Conservation (phyloP, 2,797 vertebrate species). For the Notamacropus eugenii region DNA sequence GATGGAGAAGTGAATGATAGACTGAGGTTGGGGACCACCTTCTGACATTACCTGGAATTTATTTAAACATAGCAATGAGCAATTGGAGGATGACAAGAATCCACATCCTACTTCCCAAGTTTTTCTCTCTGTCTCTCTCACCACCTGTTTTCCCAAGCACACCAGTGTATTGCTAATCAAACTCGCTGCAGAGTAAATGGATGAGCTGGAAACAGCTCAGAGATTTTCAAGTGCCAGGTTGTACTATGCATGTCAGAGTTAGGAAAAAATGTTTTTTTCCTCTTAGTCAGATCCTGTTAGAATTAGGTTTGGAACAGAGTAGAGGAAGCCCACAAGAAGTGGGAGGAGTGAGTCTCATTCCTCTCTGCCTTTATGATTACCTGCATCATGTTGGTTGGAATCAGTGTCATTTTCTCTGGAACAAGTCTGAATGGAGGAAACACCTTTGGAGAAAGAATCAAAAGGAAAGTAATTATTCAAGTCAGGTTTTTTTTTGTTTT, state of each 20-base stretch:
- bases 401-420: slow-evolving; percentile 80
- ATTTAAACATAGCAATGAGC: slow-evolving; percentile 32
- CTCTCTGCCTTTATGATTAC: slow-evolving; percentile 64
- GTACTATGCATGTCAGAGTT: neutral
- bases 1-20: slow-evolving; percentile 80
- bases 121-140: neutral
- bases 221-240: neutral
- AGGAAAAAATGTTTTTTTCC: neutral
- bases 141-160: neutral
- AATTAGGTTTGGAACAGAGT: neutral
- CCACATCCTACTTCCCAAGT: slow-evolving; percentile 7
- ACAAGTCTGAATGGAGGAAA: slow-evolving; percentile 83
- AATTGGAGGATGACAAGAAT: neutral
- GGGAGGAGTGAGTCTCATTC: neutral
- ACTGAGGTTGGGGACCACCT: slow-evolving; percentile 83
- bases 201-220: neutral
- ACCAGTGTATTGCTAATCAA: neutral
- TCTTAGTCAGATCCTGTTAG: slow-evolving; percentile 20
- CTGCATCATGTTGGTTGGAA: slow-evolving; percentile 81
- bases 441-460: slow-evolving; percentile 69
- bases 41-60: slow-evolving; percentile 82
- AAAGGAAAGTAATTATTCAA: neutral
- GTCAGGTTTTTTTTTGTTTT: neutral
- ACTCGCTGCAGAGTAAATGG: slow-evolving; percentile 9
- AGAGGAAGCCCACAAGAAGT: neutral